phyloP scores from a whole-genome alignment of 2,888 invertebrate species.

The Anorthoa munda region DNA sequence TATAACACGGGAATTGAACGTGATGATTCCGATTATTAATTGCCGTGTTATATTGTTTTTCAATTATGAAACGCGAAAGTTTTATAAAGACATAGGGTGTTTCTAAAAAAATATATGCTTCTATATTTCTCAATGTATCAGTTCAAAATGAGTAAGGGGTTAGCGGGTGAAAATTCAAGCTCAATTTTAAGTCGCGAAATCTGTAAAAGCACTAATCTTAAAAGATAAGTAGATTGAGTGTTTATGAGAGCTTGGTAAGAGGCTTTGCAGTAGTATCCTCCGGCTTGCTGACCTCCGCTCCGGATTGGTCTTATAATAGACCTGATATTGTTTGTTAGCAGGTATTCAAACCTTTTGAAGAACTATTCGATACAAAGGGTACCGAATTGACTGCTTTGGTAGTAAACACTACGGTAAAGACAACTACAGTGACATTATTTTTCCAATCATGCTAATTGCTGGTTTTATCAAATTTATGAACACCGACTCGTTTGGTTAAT shows the following conservation, averaged over 20 bases:
- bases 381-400: no score
- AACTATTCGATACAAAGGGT: background rate
- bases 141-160: background rate
- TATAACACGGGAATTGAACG: no score
- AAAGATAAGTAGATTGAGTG: background rate
- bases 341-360: background rate
- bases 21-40: no score
- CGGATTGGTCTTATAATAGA: no score
- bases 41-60: no score
- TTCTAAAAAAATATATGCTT: background rate
- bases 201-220: slow-evolving; percentile 8
- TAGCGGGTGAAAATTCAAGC: background rate
- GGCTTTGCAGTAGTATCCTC: background rate
- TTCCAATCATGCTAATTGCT: background rate
- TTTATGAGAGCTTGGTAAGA: background rate
- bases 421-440: no score
- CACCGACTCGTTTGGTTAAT: background rate
- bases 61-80: no score
- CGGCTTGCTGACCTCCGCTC: background rate
- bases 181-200: background rate
- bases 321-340: no score
- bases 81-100: no score
- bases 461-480: background rate
- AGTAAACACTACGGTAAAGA: no score
- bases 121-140: background rate